A percentile compares a stretch with the other conserved stretches of the same genome.
These are phyloP conservation scores for Pachliopta kotzebuea DNA, from an alignment of 2,888 invertebrate species.

Conservation along the genomic window DNA sequence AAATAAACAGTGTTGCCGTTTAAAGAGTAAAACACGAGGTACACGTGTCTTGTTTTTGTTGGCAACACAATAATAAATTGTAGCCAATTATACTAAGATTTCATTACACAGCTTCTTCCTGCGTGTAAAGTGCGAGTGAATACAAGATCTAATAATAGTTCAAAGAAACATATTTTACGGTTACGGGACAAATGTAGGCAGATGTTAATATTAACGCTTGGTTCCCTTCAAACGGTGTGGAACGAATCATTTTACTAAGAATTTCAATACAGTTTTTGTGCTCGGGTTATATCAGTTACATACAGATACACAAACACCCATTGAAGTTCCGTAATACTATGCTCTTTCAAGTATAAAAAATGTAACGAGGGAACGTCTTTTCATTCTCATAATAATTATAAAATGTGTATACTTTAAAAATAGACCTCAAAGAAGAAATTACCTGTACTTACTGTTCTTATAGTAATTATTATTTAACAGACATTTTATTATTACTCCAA, in stretches of 20 bases:
- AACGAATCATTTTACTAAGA: conserved; percentile 34
- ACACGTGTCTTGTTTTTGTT: conserved; percentile 25
- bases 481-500: too few relatives aligned
- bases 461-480: too few relatives aligned
- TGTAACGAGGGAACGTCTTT: not conserved
- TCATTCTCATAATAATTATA: too few relatives aligned
- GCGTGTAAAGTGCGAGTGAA: conserved; percentile 23
- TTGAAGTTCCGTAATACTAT: conserved; percentile 19
- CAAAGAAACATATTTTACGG: conserved; percentile 30
- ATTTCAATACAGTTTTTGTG: conserved; percentile 26
- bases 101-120: conserved; percentile 27
- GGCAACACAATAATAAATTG: conserved; percentile 28
- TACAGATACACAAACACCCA: conserved; percentile 20
- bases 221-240: conserved; percentile 32
- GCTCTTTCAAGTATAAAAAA: conserved; percentile 9
- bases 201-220: conserved; percentile 31
- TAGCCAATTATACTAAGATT: conserved; percentile 28
- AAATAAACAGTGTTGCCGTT: conserved; percentile 14
- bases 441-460: too few relatives aligned
- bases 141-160: conserved; percentile 29
- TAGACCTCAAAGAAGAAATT: too few relatives aligned
- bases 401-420: too few relatives aligned
- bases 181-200: conserved; percentile 32
- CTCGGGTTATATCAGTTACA: conserved; percentile 18
- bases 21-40: conserved; percentile 10